Percentiles rank a stretch among this genome's conserved stretches.
Evolutionary conservation across 2,797 vertebrate species (phyloP).

Genomic region (Peromyscus nudipes): DNA sequence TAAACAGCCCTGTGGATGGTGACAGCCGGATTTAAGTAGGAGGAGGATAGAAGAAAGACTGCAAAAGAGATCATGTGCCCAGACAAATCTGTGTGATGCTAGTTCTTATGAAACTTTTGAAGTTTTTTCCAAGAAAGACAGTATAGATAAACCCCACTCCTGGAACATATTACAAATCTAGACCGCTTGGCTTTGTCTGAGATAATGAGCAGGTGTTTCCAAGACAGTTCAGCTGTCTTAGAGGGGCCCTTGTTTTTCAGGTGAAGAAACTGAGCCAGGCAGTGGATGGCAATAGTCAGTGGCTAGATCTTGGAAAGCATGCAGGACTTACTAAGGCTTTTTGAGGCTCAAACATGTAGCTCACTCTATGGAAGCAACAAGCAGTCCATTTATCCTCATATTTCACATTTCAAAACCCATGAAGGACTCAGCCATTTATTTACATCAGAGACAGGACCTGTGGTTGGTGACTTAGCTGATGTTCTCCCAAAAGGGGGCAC

Average conservation of each 20-base stretch:
- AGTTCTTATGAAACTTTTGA: not conserved
- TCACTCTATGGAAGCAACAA: not conserved
- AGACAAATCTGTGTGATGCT: not conserved
- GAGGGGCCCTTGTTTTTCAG: not conserved
- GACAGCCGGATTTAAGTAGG: not conserved
- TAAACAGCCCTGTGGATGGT: not conserved
- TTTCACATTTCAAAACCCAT: not conserved
- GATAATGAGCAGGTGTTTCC: too few species aligned
- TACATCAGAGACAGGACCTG: not conserved
- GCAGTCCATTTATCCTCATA: fast-evolving
- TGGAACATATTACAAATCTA: too few species aligned
- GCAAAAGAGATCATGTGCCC: not conserved
- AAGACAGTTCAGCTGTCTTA: not conserved
- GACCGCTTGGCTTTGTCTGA: not conserved
- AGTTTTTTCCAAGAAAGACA: not conserved
- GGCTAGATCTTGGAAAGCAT: not conserved
- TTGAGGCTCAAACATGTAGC: not conserved
- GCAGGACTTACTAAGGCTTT: not conserved
- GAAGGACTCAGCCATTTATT: not conserved
- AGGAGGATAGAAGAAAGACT: not conserved
- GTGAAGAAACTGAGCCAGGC: not conserved
- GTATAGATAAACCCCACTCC: not conserved
- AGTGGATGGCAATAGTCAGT: not conserved
- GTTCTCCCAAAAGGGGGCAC: not conserved
- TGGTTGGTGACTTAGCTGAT: not conserved